Conservation (phyloP, 2,888 invertebrate genomes). For the Argyresthia albistria region DNA sequence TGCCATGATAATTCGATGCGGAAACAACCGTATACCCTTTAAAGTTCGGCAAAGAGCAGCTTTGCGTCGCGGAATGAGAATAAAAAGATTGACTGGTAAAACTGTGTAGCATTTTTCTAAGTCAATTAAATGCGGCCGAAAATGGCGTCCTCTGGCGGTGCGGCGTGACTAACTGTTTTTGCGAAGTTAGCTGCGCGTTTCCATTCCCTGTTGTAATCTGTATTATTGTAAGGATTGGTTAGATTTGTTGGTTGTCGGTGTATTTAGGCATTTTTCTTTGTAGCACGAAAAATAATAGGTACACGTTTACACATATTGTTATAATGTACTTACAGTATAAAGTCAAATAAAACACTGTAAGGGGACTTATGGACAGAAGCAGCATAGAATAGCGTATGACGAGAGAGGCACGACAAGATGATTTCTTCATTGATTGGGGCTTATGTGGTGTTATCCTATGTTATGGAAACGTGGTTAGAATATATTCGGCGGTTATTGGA, state of each 20-base stretch:
- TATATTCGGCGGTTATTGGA: no score
- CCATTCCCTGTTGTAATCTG: background rate
- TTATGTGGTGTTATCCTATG: no score
- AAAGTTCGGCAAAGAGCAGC: no score
- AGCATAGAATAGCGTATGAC: no score
- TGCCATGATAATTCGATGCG: background rate
- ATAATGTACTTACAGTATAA: no score
- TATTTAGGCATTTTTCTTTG: background rate
- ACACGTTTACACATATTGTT: no score
- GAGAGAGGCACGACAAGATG: no score
- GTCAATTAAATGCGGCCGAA: slow-evolving; percentile 53
- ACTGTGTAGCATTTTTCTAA: slow-evolving; percentile 38
- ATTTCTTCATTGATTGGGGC: no score
- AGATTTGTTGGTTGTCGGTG: background rate
- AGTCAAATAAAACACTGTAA: no score
- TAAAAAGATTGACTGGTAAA: no score
- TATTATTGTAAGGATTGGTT: background rate
- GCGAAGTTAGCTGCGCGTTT: background rate
- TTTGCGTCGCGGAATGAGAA: background rate
- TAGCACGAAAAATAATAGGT: background rate
- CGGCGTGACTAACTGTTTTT: slow-evolving; percentile 3
- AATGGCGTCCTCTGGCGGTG: slow-evolving; percentile 23
- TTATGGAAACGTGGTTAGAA: no score
- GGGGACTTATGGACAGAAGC: no score
- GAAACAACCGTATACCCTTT: slow-evolving; percentile 1